Percentiles rank a stretch among this genome's conserved stretches.
phyloP scores from a whole-genome alignment of 1,140 invertebrate genomes.

The Drosophila orena region DNA sequence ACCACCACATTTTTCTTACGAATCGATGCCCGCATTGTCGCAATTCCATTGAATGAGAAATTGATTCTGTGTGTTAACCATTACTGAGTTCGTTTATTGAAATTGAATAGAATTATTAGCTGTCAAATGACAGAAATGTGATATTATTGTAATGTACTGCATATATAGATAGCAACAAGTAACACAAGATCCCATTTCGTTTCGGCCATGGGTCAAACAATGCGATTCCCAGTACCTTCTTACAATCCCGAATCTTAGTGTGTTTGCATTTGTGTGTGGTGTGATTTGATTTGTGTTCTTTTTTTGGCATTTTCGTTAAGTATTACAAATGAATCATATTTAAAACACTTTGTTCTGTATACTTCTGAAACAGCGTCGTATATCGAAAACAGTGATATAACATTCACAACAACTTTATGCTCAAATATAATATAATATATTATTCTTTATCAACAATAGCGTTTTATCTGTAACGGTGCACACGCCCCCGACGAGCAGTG shows the following conservation, averaged over 20 bases:
- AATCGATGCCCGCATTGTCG: slow-evolving; percentile 17
- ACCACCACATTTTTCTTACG: neutral
- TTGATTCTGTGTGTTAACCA: slow-evolving; percentile 43
- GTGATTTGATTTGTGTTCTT: neutral
- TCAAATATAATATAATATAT: slow-evolving; percentile 30
- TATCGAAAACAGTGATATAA: slow-evolving; percentile 81
- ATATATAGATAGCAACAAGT: slow-evolving; percentile 80
- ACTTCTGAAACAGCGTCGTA: slow-evolving; percentile 51
- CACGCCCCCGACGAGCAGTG: slow-evolving; percentile 7
- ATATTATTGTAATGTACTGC: slow-evolving; percentile 59
- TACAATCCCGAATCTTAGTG: slow-evolving; percentile 13
- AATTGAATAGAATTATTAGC: slow-evolving; percentile 79
- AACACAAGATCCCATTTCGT: slow-evolving; percentile 59
- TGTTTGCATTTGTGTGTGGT: neutral
- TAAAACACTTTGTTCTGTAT: slow-evolving; percentile 43
- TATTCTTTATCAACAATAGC: slow-evolving; percentile 22
- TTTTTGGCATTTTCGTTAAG: slow-evolving; percentile 44
- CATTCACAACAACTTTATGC: slow-evolving; percentile 75
- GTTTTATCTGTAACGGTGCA: slow-evolving; percentile 17
- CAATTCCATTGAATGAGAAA: slow-evolving; percentile 8
- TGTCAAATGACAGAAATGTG: slow-evolving; percentile 64
- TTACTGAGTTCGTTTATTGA: slow-evolving; percentile 70
- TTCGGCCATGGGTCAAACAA: slow-evolving; percentile 26
- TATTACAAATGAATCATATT: slow-evolving; percentile 48
- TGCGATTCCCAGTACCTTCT: slow-evolving; percentile 14